Evolutionary conservation across 2,888 invertebrate genomes (phyloP).

Genomic region (Anorthoa munda): DNA sequence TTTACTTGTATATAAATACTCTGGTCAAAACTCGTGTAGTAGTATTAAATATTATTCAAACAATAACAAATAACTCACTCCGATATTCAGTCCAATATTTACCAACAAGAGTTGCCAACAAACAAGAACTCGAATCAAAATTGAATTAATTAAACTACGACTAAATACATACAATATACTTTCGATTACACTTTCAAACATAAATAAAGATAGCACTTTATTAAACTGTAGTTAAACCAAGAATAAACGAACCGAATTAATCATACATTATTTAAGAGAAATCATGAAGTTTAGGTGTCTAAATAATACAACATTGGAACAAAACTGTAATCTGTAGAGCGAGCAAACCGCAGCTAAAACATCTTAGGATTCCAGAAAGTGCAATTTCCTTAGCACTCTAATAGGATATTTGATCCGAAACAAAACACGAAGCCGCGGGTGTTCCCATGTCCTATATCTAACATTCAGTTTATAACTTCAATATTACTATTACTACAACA

Average conservation of each 20-base stretch:
- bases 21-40: background rate
- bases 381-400: slow-evolving; percentile 65
- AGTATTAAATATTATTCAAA: background rate
- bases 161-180: slow-evolving; percentile 23
- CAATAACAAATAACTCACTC: slow-evolving; percentile 26
- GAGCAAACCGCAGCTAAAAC: slow-evolving; percentile 35
- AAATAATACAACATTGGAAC: slow-evolving; percentile 39
- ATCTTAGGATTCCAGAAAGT: slow-evolving; percentile 48
- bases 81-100: slow-evolving; percentile 24
- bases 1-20: background rate
- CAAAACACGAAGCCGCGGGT: slow-evolving; percentile 30
- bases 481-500: slow-evolving; percentile 15
- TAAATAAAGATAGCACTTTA: slow-evolving; percentile 34
- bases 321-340: slow-evolving; percentile 36
- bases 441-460: slow-evolving; percentile 26
- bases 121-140: slow-evolving; percentile 56
- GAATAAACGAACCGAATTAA: slow-evolving; percentile 30
- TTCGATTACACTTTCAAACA: slow-evolving; percentile 35
- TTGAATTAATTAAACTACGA: slow-evolving; percentile 51
- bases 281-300: slow-evolving; percentile 38
- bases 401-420: slow-evolving; percentile 72
- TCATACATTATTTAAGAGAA: slow-evolving; percentile 27
- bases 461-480: slow-evolving; percentile 13
- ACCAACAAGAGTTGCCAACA: slow-evolving; percentile 20
- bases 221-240: slow-evolving; percentile 31